A percentile compares a stretch with the other conserved stretches of the same genome.
phyloP scores from a whole-genome alignment of 2,797 vertebrate genomes.

The Avahi laniger region DNA sequence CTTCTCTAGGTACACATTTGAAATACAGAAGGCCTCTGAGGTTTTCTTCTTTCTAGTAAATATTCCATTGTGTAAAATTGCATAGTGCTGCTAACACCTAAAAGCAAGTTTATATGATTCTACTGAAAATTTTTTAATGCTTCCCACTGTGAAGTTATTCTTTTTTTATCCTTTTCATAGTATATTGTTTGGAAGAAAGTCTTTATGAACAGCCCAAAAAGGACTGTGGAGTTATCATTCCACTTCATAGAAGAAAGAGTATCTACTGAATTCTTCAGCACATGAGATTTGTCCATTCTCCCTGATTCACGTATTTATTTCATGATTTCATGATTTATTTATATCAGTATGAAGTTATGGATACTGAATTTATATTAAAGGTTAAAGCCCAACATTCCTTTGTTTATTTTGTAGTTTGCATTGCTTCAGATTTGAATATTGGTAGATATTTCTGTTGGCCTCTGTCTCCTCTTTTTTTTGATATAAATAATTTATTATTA shows the following conservation, averaged over 20 bases:
- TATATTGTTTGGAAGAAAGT: neutral
- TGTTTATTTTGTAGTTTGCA: neutral
- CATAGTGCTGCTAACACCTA: neutral
- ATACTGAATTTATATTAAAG: neutral
- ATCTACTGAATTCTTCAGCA: neutral
- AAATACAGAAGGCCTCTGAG: neutral
- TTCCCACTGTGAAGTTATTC: neutral
- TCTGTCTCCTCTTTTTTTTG: neutral
- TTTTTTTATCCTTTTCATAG: neutral
- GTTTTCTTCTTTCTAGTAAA: neutral
- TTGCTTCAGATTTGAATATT: neutral
- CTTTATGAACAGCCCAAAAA: neutral
- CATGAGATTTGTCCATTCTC: neutral
- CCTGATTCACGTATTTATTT: neutral
- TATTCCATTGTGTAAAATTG: neutral
- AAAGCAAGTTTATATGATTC: neutral
- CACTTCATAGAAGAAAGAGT: neutral
- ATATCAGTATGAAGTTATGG: neutral
- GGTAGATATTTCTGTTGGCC: neutral
- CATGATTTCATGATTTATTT: neutral
- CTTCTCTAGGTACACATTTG: neutral
- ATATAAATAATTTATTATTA: no score
- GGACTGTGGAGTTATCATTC: neutral
- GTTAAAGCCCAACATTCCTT: neutral
- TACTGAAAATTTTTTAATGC: neutral